Evolutionary conservation across 2,113 vertebrate genomes (phyloP).

Genomic region (Delphinapterus leucas): DNA sequence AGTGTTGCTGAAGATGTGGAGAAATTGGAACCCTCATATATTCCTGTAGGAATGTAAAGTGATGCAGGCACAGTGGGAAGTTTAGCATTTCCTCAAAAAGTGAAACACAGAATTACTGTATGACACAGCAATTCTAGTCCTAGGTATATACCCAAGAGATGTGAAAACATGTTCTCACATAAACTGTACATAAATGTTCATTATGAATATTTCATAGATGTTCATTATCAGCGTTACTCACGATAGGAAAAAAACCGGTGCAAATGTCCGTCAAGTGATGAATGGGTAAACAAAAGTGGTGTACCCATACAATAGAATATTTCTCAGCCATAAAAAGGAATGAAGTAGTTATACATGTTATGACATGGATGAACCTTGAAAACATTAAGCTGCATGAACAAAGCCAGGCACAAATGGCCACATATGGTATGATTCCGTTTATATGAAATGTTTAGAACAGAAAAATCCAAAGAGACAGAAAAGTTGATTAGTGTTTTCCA

Average conservation of each 20-base stretch:
- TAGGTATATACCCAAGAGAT: neutral
- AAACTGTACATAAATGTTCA: neutral
- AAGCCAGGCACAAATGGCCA: neutral
- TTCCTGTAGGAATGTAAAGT: neutral
- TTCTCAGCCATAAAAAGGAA: neutral
- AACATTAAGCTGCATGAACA: neutral
- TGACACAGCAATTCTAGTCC: neutral
- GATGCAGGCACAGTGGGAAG: neutral
- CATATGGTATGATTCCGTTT: neutral
- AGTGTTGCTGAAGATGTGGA: neutral
- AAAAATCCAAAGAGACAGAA: neutral
- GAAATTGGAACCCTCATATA: neutral
- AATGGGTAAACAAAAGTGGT: neutral
- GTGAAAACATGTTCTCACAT: neutral
- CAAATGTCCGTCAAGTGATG: neutral
- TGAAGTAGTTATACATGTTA: neutral
- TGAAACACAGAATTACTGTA: neutral
- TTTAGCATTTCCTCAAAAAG: neutral
- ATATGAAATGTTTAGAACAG: neutral
- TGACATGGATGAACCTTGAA: neutral
- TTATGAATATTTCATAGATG: neutral
- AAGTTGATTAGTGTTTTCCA: neutral
- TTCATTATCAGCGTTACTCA: neutral
- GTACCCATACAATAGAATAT: neutral
- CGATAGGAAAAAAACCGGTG: neutral